Percentiles rank a stretch among this genome's conserved stretches.
phyloP scores from a whole-genome alignment of 2,113 vertebrate genomes.

The Castor canadensis region DNA sequence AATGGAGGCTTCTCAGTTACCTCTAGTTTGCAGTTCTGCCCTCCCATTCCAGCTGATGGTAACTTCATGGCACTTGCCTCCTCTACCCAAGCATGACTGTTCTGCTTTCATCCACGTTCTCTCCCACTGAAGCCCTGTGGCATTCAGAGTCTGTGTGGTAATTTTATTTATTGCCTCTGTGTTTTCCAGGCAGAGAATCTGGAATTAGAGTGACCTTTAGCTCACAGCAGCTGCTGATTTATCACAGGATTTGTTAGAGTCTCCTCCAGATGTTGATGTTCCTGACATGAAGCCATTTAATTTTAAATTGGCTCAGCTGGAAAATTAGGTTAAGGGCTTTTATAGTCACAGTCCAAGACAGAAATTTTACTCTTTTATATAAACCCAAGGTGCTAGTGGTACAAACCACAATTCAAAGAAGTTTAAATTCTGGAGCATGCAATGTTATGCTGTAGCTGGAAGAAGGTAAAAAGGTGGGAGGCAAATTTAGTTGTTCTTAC shows the following conservation, averaged over 20 bases:
- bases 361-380: slow-evolving; percentile 62
- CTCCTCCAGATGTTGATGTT: slow-evolving; percentile 69
- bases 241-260: slow-evolving; percentile 59
- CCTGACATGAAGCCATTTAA: slow-evolving; percentile 65
- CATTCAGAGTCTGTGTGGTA: slow-evolving; percentile 40
- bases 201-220: slow-evolving; percentile 68
- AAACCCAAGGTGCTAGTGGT: slow-evolving; percentile 53
- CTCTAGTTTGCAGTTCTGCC: neutral
- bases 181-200: slow-evolving; percentile 65
- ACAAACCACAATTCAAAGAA: slow-evolving; percentile 62
- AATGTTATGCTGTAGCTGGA: neutral
- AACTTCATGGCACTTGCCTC: neutral
- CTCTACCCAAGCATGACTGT: neutral
- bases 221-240: slow-evolving; percentile 73
- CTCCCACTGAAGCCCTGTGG: neutral
- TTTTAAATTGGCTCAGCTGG: slow-evolving; percentile 72
- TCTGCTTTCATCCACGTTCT: neutral
- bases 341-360: slow-evolving; percentile 57
- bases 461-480: neutral
- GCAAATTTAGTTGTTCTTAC: slow-evolving; percentile 21
- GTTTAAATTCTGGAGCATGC: slow-evolving; percentile 23
- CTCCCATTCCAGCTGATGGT: neutral
- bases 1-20: neutral
- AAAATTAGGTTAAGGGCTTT: slow-evolving; percentile 74
- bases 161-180: slow-evolving; percentile 57